These are phyloP conservation scores for Globia sparganii DNA, from an alignment of 2,888 invertebrate genomes.

Conservation along the genomic window DNA sequence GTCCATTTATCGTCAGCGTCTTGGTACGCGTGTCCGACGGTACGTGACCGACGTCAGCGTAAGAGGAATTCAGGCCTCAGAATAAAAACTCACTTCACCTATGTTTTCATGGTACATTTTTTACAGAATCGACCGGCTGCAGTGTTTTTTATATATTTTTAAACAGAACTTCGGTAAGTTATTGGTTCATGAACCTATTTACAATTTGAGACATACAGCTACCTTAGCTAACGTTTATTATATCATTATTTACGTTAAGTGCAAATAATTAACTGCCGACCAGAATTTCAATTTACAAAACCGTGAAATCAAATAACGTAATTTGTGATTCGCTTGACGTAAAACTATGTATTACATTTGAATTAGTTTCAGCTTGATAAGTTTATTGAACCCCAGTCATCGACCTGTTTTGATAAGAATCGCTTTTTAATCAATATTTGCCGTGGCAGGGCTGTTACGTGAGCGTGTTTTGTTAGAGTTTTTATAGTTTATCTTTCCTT, in stretches of 20 bases:
- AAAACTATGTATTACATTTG: conserved; percentile 57
- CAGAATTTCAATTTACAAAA: conserved; percentile 35
- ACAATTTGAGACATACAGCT: neutral
- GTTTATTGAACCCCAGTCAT: conserved; percentile 66
- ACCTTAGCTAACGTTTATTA: conserved; percentile 4
- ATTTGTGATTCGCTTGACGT: conserved; percentile 43
- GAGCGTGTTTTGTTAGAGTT: conserved; percentile 10
- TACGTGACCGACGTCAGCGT: too few relatives aligned
- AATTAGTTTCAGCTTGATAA: conserved; percentile 56
- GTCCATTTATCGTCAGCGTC: too few relatives aligned
- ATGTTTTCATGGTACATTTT: too few relatives aligned
- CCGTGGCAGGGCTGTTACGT: conserved; percentile 22
- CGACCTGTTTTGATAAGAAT: conserved; percentile 69
- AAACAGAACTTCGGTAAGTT: neutral
- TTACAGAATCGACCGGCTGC: neutral
- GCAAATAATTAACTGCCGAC: conserved; percentile 12
- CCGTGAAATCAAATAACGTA: conserved; percentile 57
- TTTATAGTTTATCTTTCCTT: conserved; percentile 12
- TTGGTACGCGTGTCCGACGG: too few relatives aligned
- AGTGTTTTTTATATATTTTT: neutral
- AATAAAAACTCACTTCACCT: too few relatives aligned
- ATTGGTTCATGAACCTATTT: neutral
- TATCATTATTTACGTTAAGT: neutral
- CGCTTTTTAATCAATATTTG: conserved; percentile 62
- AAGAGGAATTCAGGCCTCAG: too few relatives aligned